phyloP scores from a whole-genome alignment of 2,113 vertebrate genomes.

The Thamnophis sirtalis region DNA sequence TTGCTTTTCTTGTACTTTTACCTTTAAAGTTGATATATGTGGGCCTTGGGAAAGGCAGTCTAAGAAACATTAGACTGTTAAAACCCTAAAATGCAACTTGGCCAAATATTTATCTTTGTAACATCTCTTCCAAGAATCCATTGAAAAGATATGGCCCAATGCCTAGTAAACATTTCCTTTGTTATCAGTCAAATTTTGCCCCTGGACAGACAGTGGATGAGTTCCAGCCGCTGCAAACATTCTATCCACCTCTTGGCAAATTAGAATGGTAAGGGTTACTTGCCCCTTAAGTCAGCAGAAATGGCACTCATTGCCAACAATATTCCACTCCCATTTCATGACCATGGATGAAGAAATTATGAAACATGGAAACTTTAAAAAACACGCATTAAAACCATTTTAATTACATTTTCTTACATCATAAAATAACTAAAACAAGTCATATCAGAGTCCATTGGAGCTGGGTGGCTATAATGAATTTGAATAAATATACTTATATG shows the following conservation, averaged over 20 bases:
- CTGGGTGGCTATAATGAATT: neutral
- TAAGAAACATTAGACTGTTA: slow-evolving; percentile 28
- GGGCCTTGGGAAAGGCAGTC: slow-evolving; percentile 41
- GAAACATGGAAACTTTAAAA: neutral
- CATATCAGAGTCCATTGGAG: neutral
- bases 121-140: slow-evolving; percentile 14
- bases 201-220: neutral
- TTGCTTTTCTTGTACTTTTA: neutral
- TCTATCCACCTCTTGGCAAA: neutral
- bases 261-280: neutral
- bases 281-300: neutral
- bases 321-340: neutral
- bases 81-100: slow-evolving; percentile 37
- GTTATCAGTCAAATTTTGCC: neutral
- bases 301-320: neutral
- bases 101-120: slow-evolving; percentile 36
- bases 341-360: neutral
- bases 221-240: too few relatives aligned
- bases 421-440: neutral
- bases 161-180: neutral
- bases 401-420: neutral
- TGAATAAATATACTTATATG: neutral
- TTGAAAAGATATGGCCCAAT: slow-evolving; percentile 2
- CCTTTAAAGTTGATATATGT: neutral
- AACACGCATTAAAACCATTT: neutral